Base-by-base conservation (phyloP, 2,888 invertebrate species). In the Phragmatobia fuliginosa region DNA sequence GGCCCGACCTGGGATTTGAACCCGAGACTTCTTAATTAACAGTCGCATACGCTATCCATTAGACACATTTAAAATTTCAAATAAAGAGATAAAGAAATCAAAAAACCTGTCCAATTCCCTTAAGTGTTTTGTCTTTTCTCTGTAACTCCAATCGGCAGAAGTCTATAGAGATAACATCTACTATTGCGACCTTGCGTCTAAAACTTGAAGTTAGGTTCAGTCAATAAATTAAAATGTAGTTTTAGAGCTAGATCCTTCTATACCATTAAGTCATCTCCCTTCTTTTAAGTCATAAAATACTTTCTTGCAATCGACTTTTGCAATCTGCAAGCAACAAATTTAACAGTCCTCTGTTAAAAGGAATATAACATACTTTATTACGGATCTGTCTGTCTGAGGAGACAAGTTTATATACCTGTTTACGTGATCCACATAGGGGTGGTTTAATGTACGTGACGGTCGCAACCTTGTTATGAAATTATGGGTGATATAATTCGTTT, bases 371-470 rank as follows among this genome's bases (percentile, higher is more conserved):
- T 72, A 77, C 80, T 84, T 83, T 81, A 83, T 66, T 75, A 71
- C 75, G 72, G 77, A 72, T 77, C 72, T 70, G 77, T 76, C 72
- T 62, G 71, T 33, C 33, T 74, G 72, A 68, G 71, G 74, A 75
- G 75, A 76, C 75, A 77, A 74, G 73, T 62, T n/a, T 68, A 69
- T 84, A 82, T 84, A 82, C 74, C 71, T 82, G 84, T 80, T 79
- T 81, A 80, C 68, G 74, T 67, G 45, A 60, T 66, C 45, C 71
- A 45, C 60, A 62, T 73, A 80, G 74, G 64, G 67, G 31, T 11
- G 67, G 52, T 76, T 41, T 62, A 28, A 25, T 52, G 18, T 7
- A 52, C 58, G 59, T 36, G 49, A 59, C n/a, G 65, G 59, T 31
- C 60, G 61, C 61, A 69, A 69, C 41, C 11, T 61, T 65, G 38